Percentiles rank a stretch among this genome's conserved stretches.
Evolutionary conservation across 1,140 invertebrate species (phyloP).

Genomic region (Pemphigus obesinymphae): DNA sequence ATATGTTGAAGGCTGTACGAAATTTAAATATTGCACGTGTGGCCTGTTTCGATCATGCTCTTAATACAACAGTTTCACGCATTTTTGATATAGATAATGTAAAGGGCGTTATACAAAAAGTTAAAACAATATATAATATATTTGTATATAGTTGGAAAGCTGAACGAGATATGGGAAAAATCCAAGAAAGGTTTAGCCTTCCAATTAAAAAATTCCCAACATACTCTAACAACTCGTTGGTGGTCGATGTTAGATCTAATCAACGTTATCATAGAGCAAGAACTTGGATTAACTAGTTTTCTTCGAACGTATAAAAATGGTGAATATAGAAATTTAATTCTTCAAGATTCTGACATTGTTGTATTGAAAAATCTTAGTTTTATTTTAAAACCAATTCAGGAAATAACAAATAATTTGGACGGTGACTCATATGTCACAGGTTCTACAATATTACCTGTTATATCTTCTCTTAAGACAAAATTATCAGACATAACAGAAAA

Average conservation of each 20-base stretch:
- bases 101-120: no score
- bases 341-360: neutral
- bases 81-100: no score
- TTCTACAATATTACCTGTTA: no score
- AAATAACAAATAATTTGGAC: neutral
- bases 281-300: neutral
- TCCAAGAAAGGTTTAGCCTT: no score
- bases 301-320: neutral
- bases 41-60: neutral
- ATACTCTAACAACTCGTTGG: neutral
- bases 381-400: neutral
- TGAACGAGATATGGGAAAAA: no score
- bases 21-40: neutral
- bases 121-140: neutral
- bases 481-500: no score
- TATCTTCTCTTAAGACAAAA: no score
- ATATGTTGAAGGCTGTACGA: no score
- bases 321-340: neutral
- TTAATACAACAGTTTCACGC: neutral
- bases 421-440: neutral
- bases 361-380: no score
- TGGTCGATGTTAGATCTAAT: neutral
- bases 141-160: neutral
- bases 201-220: no score
- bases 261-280: neutral